These are phyloP conservation scores for Capreolus pygargus DNA, from an alignment of 2,113 vertebrate genomes.

Conservation along the genomic window DNA sequence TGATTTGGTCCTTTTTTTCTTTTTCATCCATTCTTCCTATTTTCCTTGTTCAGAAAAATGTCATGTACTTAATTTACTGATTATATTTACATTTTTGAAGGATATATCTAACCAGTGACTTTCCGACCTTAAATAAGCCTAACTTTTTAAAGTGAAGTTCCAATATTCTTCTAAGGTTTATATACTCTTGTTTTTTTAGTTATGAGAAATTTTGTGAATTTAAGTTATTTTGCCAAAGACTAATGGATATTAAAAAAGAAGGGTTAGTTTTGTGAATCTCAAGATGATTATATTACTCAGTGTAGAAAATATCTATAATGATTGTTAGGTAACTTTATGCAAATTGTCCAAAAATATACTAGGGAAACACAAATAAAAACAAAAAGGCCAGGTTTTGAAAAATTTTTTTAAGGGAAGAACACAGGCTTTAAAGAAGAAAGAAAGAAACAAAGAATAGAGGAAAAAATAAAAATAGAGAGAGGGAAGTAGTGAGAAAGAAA, in stretches of 20 bases:
- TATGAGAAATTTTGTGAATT: background rate
- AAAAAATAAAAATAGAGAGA: background rate
- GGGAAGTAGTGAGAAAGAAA: accelerated
- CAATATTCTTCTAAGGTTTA: background rate
- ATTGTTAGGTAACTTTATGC: constrained; percentile 70
- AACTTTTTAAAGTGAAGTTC: background rate
- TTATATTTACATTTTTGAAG: background rate
- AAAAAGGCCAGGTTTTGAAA: background rate
- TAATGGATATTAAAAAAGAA: background rate
- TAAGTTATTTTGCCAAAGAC: background rate
- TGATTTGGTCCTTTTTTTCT: background rate
- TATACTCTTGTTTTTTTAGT: background rate
- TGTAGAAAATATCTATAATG: constrained; percentile 54
- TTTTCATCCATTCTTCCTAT: background rate
- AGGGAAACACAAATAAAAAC: background rate
- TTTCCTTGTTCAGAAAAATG: background rate
- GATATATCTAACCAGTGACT: background rate
- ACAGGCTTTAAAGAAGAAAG: background rate
- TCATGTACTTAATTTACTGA: background rate
- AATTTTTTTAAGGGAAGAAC: background rate
- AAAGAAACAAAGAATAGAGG: background rate
- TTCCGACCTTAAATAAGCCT: background rate
- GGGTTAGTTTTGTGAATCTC: background rate
- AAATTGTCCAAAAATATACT: constrained; percentile 45
- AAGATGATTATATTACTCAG: constrained; percentile 37